Evolutionary conservation across 2,113 vertebrate genomes (phyloP).

Genomic region (Calidris pugnax): DNA sequence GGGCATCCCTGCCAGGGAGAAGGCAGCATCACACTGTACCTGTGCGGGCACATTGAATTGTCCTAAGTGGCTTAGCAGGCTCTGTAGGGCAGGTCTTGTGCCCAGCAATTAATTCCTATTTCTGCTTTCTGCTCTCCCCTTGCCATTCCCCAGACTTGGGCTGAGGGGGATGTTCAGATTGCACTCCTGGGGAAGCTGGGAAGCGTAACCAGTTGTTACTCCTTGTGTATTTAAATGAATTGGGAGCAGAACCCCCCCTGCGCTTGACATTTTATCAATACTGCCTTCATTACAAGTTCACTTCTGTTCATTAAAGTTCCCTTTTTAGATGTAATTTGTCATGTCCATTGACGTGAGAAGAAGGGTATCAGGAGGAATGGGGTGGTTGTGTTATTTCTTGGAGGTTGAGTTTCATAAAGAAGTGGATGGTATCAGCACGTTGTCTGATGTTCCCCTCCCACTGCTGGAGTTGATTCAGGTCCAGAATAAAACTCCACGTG

Average conservation of each 20-base stretch:
- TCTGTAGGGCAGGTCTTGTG: not conserved
- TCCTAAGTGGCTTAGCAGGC: accelerated
- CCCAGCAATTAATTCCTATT: not conserved
- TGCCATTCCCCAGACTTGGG: not conserved
- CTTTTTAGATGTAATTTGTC: not conserved
- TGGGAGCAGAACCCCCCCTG: not conserved
- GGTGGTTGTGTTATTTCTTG: not conserved
- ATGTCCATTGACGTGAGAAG: not conserved
- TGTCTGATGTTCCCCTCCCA: not conserved
- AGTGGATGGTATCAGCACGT: not conserved
- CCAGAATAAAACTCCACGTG: not conserved
- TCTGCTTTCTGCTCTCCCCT: not conserved
- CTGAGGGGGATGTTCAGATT: not conserved
- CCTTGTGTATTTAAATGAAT: not conserved
- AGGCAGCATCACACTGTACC: not conserved
- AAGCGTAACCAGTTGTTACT: not conserved
- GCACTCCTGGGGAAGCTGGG: not conserved
- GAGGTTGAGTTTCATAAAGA: not conserved
- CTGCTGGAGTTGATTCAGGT: not conserved
- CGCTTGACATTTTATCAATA: not conserved
- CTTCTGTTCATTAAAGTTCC: conserved; percentile 27
- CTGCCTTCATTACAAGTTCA: not conserved
- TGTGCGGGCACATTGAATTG: not conserved
- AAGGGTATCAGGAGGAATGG: not conserved
- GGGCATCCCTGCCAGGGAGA: not conserved